Evolutionary conservation across 2,888 invertebrate species (phyloP), one percentile per base, ranked within the genome.

Genomic region (Cynaeus angustus): DNA sequence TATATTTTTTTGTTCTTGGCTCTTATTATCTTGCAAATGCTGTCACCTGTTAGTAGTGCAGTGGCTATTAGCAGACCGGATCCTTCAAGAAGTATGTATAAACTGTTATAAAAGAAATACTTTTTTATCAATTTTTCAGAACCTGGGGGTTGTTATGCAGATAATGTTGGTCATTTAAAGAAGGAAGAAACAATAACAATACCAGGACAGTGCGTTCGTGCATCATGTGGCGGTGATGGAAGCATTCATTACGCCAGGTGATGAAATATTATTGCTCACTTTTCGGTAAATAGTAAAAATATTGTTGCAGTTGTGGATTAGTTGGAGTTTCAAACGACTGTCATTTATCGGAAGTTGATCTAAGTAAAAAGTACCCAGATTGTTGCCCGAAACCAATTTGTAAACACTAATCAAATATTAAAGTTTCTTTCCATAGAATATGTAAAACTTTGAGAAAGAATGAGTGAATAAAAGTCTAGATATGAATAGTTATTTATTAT

Each of bases 61-160:
- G 21, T 21, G 21, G 21, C 21, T 21, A 21, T 21, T 21, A 4
- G 21, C 21, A 1, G 21, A 21, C 33, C 33, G 7, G 6, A 33
- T 33, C 33, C 33, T 4, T 2, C 33, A n/a, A 33, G 33, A 7
- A 33, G 33, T 33, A n/a, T 9, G 33, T 33, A 33, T 2, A 33
- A 1, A 33, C 7, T 4, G 33, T 33, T 5, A 28, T 28, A 7
- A 1, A 7, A 33, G 2, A 4, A 33, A 33, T 6, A 9, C n/a
- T 1, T 33, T 33, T 33, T 33, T 7, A 9, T 33, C n/a, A 13
- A 37, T 37, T 37, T 41, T 41, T 41, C 6, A 41, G 41, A n/a
- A 12, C 12, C 41, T 12, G 41, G 41, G 6, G 41, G 41, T n/a
- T 41, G 41, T 41, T 41, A 41, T n/a, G 41, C 4, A n/a, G 41